Conservation (phyloP, 2,888 invertebrate species). For the Arenicola marina region DNA sequence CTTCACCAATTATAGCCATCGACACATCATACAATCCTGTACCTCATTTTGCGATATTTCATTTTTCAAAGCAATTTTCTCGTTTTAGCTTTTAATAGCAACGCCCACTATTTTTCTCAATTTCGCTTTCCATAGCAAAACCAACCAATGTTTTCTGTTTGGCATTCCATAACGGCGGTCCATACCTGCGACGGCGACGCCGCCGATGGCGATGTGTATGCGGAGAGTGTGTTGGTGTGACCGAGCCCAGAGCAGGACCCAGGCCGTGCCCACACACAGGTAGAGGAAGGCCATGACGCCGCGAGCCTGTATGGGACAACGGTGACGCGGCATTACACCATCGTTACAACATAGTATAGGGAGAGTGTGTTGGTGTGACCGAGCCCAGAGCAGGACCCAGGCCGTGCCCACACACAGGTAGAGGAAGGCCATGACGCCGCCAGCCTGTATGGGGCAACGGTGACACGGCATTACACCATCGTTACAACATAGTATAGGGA, state of each 20-base stretch:
- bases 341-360: too few species aligned
- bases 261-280: constrained; percentile 23
- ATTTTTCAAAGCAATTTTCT: too few species aligned
- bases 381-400: constrained; percentile 30
- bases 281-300: constrained; percentile 28
- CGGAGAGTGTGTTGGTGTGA: constrained; percentile 24
- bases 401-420: constrained; percentile 27
- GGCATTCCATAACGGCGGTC: not conserved
- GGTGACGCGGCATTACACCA: too few species aligned
- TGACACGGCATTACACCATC: too few species aligned
- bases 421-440: constrained; percentile 24
- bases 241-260: constrained; percentile 30
- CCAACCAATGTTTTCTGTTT: not conserved
- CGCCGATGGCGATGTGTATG: constrained; percentile 31
- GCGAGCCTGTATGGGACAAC: constrained; percentile 13
- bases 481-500: not conserved
- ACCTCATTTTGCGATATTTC: too few species aligned
- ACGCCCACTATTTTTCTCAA: too few species aligned
- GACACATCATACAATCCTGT: too few species aligned
- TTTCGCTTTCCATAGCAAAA: too few species aligned
- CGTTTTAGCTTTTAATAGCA: too few species aligned
- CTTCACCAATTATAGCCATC: too few species aligned
- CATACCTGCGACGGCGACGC: constrained; percentile 30
- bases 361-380: constrained; percentile 16
- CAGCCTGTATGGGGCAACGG: constrained; percentile 12